These are phyloP conservation scores for Spicauda simplicius DNA, from an alignment of 2,888 invertebrate genomes.

Conservation along the genomic window DNA sequence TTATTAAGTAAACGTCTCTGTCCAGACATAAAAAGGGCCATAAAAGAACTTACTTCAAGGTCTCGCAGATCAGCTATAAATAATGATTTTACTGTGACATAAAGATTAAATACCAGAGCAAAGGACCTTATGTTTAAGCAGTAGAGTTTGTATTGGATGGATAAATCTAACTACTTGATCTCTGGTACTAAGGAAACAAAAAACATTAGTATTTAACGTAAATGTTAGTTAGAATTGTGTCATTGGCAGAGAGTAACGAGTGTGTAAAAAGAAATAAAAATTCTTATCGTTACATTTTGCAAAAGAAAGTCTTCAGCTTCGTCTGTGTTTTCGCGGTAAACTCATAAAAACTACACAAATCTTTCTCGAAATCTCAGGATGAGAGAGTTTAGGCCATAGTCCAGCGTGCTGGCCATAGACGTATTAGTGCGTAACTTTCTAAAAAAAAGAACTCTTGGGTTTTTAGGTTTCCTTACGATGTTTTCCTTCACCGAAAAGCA, in stretches of 20 bases:
- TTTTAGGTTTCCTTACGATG: no score
- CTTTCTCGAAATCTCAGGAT: no score
- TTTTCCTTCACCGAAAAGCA: no score
- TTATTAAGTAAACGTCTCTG: slow-evolving; percentile 10
- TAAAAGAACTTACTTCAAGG: slow-evolving; percentile 3
- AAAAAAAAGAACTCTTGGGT: no score
- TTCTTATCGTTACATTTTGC: no score
- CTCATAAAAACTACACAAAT: no score
- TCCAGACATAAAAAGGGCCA: slow-evolving; percentile 10
- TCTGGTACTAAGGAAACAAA: neutral
- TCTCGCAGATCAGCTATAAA: neutral
- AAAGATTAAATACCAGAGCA: neutral
- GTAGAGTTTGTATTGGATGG: neutral
- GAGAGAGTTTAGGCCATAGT: no score
- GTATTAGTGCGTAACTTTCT: no score
- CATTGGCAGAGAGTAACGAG: neutral
- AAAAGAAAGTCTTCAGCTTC: no score
- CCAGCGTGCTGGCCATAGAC: no score
- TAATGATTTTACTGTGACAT: neutral
- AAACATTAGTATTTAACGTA: neutral
- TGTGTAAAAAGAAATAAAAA: no score
- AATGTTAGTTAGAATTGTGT: neutral
- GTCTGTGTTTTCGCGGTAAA: no score
- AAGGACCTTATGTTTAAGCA: neutral
- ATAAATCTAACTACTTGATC: neutral